A percentile compares a stretch with the other conserved stretches of the same genome.
Conservation (phyloP, 1,140 invertebrate species). For the Hypothenemus hampei region DNA sequence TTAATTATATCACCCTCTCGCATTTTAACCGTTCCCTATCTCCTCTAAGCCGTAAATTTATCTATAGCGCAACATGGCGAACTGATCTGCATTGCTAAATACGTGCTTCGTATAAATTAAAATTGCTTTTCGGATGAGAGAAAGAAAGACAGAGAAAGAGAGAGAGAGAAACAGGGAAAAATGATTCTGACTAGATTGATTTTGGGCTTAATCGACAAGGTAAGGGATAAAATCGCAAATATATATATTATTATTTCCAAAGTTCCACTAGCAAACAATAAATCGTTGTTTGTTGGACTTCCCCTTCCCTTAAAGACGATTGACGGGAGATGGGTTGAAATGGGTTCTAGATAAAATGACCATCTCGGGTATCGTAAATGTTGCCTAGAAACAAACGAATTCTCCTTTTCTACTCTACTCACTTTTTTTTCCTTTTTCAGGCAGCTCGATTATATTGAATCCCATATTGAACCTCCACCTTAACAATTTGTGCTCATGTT, state of each 20-base stretch:
- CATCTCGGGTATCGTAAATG: constrained; percentile 34
- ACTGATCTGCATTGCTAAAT: constrained; percentile 16
- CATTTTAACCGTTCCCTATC: not conserved
- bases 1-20: constrained; percentile 8
- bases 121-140: too few species aligned
- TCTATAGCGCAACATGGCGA: constrained; percentile 10
- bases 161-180: too few species aligned
- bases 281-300: constrained; percentile 12
- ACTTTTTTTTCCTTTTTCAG: constrained; percentile 14
- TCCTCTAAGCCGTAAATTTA: constrained; percentile 5
- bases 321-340: constrained; percentile 28
- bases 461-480: constrained; percentile 9
- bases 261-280: constrained; percentile 1
- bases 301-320: constrained; percentile 26
- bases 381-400: constrained; percentile 25
- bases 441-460: not conserved
- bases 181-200: too few species aligned
- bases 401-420: too few species aligned
- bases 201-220: not conserved
- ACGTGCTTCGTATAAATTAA: constrained; percentile 2
- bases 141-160: too few species aligned
- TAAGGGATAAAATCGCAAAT: not conserved
- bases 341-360: constrained; percentile 32
- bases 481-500: constrained; percentile 19
- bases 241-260: not conserved